Evolutionary conservation across 2,888 invertebrate genomes (phyloP).

Genomic region (Thera obeliscata): DNA sequence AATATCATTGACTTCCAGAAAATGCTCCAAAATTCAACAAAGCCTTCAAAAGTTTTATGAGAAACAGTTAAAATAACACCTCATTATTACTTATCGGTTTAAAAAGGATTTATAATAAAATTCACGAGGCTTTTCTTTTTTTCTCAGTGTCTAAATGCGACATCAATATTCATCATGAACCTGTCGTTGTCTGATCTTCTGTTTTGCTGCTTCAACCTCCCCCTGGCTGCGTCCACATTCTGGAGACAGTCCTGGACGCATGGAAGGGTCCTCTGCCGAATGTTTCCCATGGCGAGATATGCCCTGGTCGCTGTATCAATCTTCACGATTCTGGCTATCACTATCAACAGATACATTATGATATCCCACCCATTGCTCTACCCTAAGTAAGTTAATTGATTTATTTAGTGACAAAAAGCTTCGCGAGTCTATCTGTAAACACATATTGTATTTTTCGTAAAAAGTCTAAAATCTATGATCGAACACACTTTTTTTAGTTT

Average conservation of each 20-base stretch:
- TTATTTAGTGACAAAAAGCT: neutral
- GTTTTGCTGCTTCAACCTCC: conserved; percentile 92
- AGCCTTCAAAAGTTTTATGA: too few relatives aligned
- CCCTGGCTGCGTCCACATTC: conserved; percentile 91
- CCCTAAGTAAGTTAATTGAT: conserved; percentile 85
- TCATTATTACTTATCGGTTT: too few relatives aligned
- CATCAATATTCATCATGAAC: conserved; percentile 93
- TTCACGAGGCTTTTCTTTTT: neutral
- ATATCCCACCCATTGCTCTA: conserved; percentile 92
- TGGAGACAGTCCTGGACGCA: conserved; percentile 89
- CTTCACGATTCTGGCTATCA: conserved; percentile 91
- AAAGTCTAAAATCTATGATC: too few relatives aligned
- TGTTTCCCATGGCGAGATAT: conserved; percentile 91
- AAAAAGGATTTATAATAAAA: too few relatives aligned
- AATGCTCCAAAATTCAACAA: too few relatives aligned
- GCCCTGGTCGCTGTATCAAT: conserved; percentile 90
- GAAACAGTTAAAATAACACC: too few relatives aligned
- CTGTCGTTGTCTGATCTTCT: conserved; percentile 90
- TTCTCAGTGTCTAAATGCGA: conserved; percentile 90
- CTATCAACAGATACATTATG: conserved; percentile 93
- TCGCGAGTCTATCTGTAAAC: too few relatives aligned
- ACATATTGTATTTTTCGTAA: too few relatives aligned
- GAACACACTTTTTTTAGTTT: neutral
- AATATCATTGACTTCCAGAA: too few relatives aligned
- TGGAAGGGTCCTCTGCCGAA: conserved; percentile 87